Conservation (phyloP, 2,888 invertebrate genomes). For the Adelognathus sp. region DNA sequence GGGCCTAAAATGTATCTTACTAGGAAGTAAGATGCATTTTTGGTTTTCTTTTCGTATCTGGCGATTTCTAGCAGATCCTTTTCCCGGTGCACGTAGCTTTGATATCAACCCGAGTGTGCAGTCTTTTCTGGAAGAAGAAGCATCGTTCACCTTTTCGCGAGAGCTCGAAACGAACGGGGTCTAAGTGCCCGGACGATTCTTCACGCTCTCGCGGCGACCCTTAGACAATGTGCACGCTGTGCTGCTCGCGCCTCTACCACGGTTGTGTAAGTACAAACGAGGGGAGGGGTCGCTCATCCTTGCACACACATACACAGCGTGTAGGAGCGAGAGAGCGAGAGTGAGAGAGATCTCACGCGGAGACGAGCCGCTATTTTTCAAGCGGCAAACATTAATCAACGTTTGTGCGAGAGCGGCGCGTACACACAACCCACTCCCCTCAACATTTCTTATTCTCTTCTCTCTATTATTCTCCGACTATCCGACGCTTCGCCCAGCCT, state of each 20-base stretch:
- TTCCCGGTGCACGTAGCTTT: no score
- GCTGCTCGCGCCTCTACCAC: slow-evolving; percentile 17
- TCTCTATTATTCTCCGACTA: slow-evolving; percentile 15
- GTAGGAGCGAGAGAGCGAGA: slow-evolving; percentile 51
- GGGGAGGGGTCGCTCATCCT: slow-evolving; percentile 8
- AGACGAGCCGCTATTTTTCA: slow-evolving; percentile 71
- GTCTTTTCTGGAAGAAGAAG: background rate
- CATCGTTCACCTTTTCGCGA: slow-evolving; percentile 10
- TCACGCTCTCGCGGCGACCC: slow-evolving; percentile 35
- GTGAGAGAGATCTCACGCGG: slow-evolving; percentile 39
- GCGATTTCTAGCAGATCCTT: no score
- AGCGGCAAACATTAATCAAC: slow-evolving; percentile 75
- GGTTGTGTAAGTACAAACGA: background rate
- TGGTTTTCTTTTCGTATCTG: no score
- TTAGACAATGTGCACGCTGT: slow-evolving; percentile 12
- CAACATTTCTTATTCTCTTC: slow-evolving; percentile 33
- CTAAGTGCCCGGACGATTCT: slow-evolving; percentile 32
- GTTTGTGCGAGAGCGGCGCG: slow-evolving; percentile 45
- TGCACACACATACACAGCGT: background rate
- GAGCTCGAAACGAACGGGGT: slow-evolving; percentile 7
- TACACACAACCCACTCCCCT: no score
- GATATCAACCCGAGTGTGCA: background rate
- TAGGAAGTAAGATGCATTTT: no score
- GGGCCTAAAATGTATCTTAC: no score
- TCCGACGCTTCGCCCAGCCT: background rate